Conservation (phyloP, 1,140 invertebrate species). For the Drosophila ohnishii region DNA sequence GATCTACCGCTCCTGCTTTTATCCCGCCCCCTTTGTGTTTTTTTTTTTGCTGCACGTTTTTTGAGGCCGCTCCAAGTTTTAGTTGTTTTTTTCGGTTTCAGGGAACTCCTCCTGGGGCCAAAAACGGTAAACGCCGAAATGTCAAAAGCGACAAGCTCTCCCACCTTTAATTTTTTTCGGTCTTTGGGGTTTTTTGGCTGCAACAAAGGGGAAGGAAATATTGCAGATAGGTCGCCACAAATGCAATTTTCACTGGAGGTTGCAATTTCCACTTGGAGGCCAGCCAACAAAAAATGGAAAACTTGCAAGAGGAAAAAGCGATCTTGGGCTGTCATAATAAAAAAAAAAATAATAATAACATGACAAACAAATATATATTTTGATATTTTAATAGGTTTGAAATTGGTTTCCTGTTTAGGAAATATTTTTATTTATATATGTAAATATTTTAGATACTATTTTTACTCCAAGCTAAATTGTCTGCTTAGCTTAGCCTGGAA, state of each 20-base stretch:
- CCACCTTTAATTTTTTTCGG: constrained; percentile 17
- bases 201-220: neutral
- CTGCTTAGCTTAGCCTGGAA: too few species aligned
- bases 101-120: constrained; percentile 8
- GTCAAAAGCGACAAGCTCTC: constrained; percentile 45
- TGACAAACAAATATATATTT: constrained; percentile 1
- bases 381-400: constrained; percentile 7
- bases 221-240: constrained; percentile 27
- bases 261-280: constrained; percentile 16
- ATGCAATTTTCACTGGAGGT: constrained; percentile 34
- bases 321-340: neutral
- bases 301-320: neutral
- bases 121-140: constrained; percentile 22
- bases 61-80: constrained; percentile 29
- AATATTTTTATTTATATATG: neutral
- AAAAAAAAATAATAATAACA: constrained; percentile 5
- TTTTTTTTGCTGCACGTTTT: constrained; percentile 24
- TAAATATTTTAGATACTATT: too few species aligned
- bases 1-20: neutral
- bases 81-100: neutral
- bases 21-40: neutral
- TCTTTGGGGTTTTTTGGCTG: neutral
- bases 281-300: constrained; percentile 5
- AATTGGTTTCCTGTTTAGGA: neutral
- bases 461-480: too few species aligned